A percentile compares a stretch with the other conserved stretches of the same genome.
Conservation (phyloP, 1,140 invertebrate species). For the Sarcophaga peregrina region DNA sequence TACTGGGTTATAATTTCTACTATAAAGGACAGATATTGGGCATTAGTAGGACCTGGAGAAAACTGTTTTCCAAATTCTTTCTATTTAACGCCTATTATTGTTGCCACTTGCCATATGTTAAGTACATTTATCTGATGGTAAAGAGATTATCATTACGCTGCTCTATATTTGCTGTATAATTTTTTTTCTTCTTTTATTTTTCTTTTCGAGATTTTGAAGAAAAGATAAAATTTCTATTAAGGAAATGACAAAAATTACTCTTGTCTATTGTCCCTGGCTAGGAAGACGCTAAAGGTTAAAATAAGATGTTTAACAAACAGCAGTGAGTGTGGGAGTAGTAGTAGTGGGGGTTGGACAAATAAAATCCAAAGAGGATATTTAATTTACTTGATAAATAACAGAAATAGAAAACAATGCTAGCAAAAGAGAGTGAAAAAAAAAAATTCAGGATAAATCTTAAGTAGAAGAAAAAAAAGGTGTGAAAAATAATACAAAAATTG, state of each 20-base stretch:
- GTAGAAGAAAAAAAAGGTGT: conserved; percentile 10
- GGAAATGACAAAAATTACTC: conserved; percentile 45
- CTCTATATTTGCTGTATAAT: neutral
- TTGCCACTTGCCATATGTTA: neutral
- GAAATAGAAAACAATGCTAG: neutral
- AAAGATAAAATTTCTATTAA: conserved; percentile 47
- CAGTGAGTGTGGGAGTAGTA: neutral
- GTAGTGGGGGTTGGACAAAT: neutral
- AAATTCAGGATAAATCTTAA: neutral
- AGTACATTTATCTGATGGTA: conserved; percentile 16
- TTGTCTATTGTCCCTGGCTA: neutral
- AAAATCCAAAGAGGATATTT: conserved; percentile 16
- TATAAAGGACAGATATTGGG: too few relatives aligned
- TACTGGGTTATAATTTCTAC: too few relatives aligned
- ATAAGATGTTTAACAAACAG: conserved; percentile 28
- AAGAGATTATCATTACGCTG: conserved; percentile 33
- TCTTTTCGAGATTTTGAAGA: conserved; percentile 1
- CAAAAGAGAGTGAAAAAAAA: neutral
- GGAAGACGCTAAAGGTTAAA: conserved; percentile 28
- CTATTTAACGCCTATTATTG: too few relatives aligned
- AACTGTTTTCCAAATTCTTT: too few relatives aligned
- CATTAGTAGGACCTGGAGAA: too few relatives aligned
- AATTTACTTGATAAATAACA: neutral
- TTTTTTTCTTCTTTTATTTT: neutral
- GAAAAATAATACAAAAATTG: conserved; percentile 10